phyloP scores from a whole-genome alignment of 2,888 invertebrate genomes.

The Hydrotaea cyrtoneurina region DNA sequence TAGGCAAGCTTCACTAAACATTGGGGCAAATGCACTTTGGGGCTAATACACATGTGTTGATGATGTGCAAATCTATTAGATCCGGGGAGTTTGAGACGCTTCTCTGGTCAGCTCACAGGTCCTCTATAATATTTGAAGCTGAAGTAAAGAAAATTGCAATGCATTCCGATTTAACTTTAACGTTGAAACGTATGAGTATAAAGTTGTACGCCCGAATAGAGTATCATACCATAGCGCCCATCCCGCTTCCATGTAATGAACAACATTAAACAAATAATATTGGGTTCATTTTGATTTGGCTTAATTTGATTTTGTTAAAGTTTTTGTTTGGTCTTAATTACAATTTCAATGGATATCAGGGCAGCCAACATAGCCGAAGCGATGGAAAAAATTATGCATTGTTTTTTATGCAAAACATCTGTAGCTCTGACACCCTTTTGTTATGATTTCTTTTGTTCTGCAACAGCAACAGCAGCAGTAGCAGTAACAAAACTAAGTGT shows the following conservation, averaged over 20 bases:
- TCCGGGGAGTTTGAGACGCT: too few species aligned
- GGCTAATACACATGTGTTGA: too few species aligned
- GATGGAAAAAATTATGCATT: slow-evolving; percentile 64
- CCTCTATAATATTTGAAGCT: too few species aligned
- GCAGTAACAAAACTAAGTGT: not conserved
- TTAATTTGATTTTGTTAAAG: slow-evolving; percentile 40
- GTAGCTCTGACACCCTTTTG: slow-evolving; percentile 67
- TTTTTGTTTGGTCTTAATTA: slow-evolving; percentile 64
- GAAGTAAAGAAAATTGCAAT: too few species aligned
- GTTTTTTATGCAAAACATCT: slow-evolving; percentile 68
- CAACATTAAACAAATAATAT: slow-evolving; percentile 19
- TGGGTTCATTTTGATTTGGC: slow-evolving; percentile 50
- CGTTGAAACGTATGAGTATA: too few species aligned
- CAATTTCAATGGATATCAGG: slow-evolving; percentile 60
- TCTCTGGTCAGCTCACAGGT: too few species aligned
- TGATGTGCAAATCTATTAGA: too few species aligned
- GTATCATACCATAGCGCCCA: not conserved
- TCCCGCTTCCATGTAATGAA: not conserved
- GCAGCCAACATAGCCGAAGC: slow-evolving; percentile 9
- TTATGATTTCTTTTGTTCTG: slow-evolving; percentile 49
- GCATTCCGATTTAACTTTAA: too few species aligned
- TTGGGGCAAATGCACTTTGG: too few species aligned
- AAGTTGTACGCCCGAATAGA: too few species aligned
- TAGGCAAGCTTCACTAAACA: too few species aligned
- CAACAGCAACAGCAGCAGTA: slow-evolving; percentile 52